Evolutionary conservation across 2,797 vertebrate species (phyloP).

Genomic region (Phyllotis vaccarum): DNA sequence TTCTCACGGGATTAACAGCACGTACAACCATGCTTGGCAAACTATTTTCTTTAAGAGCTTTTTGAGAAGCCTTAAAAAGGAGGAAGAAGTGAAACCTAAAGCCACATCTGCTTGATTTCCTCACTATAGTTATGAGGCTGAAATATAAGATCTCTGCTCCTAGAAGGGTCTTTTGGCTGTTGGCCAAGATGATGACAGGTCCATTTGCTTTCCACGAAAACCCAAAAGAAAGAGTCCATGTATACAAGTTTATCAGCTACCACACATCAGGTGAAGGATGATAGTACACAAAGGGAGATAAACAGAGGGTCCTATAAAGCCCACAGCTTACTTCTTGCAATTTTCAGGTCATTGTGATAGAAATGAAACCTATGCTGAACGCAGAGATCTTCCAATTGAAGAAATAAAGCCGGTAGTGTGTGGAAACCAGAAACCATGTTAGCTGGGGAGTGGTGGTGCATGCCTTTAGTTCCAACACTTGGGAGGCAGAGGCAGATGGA

Average conservation of each 20-base stretch:
- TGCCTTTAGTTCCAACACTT: neutral
- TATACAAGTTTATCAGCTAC: neutral
- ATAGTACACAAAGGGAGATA: neutral
- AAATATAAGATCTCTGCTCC: neutral
- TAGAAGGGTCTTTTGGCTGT: constrained; percentile 9
- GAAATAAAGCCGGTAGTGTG: neutral
- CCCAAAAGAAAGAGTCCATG: neutral
- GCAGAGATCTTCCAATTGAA: neutral
- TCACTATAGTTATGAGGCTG: neutral
- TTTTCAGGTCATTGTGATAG: neutral
- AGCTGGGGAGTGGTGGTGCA: neutral
- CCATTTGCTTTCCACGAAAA: neutral
- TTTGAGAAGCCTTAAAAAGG: constrained; percentile 6
- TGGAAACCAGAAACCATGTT: neutral
- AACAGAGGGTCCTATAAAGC: neutral
- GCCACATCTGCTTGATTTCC: constrained; percentile 18
- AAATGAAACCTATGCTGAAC: neutral
- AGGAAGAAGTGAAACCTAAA: constrained; percentile 6
- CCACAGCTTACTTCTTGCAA: neutral
- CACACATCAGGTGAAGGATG: neutral
- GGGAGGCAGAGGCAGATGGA: neutral
- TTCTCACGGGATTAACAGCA: neutral
- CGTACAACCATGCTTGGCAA: neutral
- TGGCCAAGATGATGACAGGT: neutral
- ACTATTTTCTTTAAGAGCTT: constrained; percentile 39